A percentile compares a stretch with the other conserved stretches of the same genome.
phyloP scores from a whole-genome alignment of 92 coral and sea anemone species.

The Micromussa lordhowensis region DNA sequence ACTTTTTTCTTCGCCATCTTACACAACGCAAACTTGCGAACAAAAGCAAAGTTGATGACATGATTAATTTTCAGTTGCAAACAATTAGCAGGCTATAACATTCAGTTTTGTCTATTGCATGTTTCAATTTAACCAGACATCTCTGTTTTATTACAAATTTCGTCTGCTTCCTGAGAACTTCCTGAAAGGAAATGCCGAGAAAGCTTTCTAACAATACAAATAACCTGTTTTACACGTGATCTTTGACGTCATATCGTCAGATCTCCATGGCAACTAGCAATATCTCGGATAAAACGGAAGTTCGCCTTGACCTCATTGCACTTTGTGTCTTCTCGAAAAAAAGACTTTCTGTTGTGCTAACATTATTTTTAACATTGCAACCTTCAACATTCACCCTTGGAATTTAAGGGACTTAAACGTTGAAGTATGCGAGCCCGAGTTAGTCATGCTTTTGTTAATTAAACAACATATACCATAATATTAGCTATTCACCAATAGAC shows the following conservation, averaged over 20 bases:
- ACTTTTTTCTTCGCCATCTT: background rate
- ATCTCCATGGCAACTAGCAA: slow-evolving; percentile 21
- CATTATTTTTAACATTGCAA: background rate
- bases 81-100: slow-evolving; percentile 20
- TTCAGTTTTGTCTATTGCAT: slow-evolving; percentile 51
- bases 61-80: slow-evolving; percentile 16
- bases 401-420: background rate
- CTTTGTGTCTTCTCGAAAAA: slow-evolving; percentile 11
- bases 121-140: slow-evolving; percentile 25
- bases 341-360: background rate
- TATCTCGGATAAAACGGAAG: slow-evolving; percentile 44
- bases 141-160: slow-evolving; percentile 40
- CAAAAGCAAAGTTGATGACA: slow-evolving; percentile 10
- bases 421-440: background rate
- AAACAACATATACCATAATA: background rate
- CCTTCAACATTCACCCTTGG: background rate
- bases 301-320: slow-evolving; percentile 3
- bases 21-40: slow-evolving; percentile 14
- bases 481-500: background rate
- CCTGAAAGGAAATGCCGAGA: slow-evolving; percentile 73
- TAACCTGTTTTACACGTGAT: slow-evolving; percentile 45
- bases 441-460: background rate
- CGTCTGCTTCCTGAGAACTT: slow-evolving; percentile 56
- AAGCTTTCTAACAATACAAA: slow-evolving; percentile 66
- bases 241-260: slow-evolving; percentile 35